These are phyloP conservation scores for Mythimna vitellina DNA, from an alignment of 2,888 invertebrate species.

Conservation along the genomic window DNA sequence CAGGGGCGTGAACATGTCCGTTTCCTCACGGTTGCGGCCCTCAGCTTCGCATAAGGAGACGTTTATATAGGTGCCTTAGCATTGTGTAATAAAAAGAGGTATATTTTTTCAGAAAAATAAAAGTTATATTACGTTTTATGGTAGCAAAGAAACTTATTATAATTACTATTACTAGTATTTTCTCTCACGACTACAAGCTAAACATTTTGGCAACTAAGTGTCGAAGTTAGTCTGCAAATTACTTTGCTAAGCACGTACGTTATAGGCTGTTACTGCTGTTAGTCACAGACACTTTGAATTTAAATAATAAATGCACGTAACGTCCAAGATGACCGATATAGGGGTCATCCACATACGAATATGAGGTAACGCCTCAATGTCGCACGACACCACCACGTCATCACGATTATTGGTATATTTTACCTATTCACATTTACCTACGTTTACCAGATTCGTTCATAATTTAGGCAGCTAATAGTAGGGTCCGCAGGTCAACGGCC, in stretches of 20 bases:
- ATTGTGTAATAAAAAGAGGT: too few species aligned
- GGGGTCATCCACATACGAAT: conserved; percentile 79
- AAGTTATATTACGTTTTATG: conserved; percentile 38
- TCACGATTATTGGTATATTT: conserved; percentile 42
- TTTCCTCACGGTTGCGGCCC: too few species aligned
- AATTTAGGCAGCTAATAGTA: conserved; percentile 73
- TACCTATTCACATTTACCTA: conserved; percentile 31
- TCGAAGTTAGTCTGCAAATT: conserved; percentile 64
- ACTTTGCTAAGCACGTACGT: conserved; percentile 71
- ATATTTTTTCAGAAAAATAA: conserved; percentile 14
- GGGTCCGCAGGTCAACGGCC: conserved; percentile 75
- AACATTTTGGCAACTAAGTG: conserved; percentile 61
- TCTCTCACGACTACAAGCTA: conserved; percentile 13
- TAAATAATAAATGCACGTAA: conserved; percentile 84
- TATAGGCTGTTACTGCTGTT: conserved; percentile 76
- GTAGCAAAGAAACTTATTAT: conserved; percentile 20
- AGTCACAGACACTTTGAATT: conserved; percentile 81
- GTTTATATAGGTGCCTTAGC: too few species aligned
- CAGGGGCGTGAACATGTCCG: too few species aligned
- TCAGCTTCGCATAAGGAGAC: too few species aligned
- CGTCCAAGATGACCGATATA: conserved; percentile 88
- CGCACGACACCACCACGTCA: conserved; percentile 54
- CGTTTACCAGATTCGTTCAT: conserved; percentile 61
- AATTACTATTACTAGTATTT: conserved; percentile 35
- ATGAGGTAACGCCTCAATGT: conserved; percentile 81